phyloP scores from a whole-genome alignment of 92 coral and sea anemone genomes.

The Bergia sp. region DNA sequence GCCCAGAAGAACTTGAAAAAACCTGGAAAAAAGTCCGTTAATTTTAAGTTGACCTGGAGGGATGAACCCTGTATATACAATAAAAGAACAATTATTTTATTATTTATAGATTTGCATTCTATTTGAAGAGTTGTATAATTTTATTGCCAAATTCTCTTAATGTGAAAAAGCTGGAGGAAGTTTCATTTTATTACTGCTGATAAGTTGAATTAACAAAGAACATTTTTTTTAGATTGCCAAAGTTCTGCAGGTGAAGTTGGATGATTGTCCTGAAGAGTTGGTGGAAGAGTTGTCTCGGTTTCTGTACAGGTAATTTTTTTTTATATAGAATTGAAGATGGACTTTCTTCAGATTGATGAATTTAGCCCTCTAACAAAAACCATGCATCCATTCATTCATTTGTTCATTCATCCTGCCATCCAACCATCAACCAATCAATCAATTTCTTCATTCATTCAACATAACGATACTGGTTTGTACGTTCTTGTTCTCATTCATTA shows the following conservation, averaged over 20 bases:
- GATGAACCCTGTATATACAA: too few species aligned
- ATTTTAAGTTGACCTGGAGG: too few species aligned
- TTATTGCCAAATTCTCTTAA: neutral
- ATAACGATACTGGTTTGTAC: neutral
- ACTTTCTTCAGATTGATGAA: neutral
- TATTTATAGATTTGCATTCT: too few species aligned
- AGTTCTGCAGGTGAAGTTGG: slow-evolving; percentile 69
- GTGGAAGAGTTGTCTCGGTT: slow-evolving; percentile 78
- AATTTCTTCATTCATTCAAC: too few species aligned
- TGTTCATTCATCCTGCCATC: neutral
- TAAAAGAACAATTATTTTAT: too few species aligned
- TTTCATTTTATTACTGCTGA: too few species aligned
- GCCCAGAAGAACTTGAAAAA: too few species aligned
- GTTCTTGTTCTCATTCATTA: neutral
- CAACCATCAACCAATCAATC: too few species aligned
- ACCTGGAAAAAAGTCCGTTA: too few species aligned
- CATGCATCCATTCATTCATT: neutral
- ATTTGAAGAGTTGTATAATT: too few species aligned
- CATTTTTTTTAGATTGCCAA: slow-evolving; percentile 63
- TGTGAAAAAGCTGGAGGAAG: neutral
- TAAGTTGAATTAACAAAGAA: too few species aligned
- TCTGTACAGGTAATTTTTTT: slow-evolving; percentile 67
- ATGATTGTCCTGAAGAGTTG: slow-evolving; percentile 82
- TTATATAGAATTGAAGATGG: neutral
- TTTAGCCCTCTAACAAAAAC: neutral